Evolutionary conservation across 2,797 vertebrate genomes (phyloP).

Genomic region (Erethizon dorsatum): DNA sequence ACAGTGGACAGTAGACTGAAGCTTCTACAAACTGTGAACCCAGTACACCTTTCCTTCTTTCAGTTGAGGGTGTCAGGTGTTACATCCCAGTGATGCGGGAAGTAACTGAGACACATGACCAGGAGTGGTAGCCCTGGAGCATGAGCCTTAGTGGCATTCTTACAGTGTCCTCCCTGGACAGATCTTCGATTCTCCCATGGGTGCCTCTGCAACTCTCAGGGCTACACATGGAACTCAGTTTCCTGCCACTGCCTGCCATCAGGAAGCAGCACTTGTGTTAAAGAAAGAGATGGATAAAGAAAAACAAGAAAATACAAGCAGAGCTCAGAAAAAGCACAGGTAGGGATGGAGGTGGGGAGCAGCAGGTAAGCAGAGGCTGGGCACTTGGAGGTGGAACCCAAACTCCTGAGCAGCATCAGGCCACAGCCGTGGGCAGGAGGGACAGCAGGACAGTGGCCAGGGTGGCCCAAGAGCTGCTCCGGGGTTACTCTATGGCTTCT

Average conservation of each 20-base stretch:
- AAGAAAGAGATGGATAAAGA: background rate
- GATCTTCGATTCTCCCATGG: accelerated
- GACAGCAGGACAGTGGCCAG: background rate
- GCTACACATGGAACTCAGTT: background rate
- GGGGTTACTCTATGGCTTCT: accelerated
- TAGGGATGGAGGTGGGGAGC: background rate
- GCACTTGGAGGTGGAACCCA: background rate
- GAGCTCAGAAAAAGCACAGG: background rate
- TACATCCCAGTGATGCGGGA: background rate
- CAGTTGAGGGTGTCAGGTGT: background rate
- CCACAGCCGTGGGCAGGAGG: background rate
- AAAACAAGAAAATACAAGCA: background rate
- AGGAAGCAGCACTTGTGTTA: background rate
- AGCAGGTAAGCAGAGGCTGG: background rate
- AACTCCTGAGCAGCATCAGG: background rate
- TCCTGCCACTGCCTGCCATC: background rate
- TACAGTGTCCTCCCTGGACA: too few species aligned
- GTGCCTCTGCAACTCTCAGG: background rate
- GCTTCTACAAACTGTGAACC: background rate
- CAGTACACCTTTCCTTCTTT: background rate
- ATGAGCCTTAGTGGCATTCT: background rate
- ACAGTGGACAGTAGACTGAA: background rate
- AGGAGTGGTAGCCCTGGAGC: too few species aligned
- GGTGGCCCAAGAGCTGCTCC: too few species aligned
- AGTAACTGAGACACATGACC: background rate